Evolutionary conservation across 2,113 vertebrate species (phyloP), one percentile per base, ranked within the genome.

Genomic region (Equus przewalskii): DNA sequence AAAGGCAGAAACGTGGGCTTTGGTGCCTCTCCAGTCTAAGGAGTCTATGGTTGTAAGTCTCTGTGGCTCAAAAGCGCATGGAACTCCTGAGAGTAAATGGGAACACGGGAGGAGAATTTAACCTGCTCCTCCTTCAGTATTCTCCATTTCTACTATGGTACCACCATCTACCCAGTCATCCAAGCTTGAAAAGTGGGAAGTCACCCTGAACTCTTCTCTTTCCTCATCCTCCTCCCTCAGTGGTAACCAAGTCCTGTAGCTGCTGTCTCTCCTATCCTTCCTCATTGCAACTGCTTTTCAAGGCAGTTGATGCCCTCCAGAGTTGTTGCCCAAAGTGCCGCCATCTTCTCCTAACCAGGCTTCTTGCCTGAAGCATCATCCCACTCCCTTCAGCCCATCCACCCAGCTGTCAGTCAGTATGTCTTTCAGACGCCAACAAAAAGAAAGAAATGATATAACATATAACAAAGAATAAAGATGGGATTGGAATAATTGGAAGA

Each of bases 41-140:
- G 44, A 82, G 18, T 49, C 62, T 80, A 62, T 93, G 83, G 84
- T 72, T 91, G 75, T 90, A 95, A 75, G 12, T 62, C 36, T 97
- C 89, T 83, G 65, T 93, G 85, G 92, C 24, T 87, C 24, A 80
- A 41, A 86, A 84, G 44, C 58, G 3, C 15, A 56, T 33, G 56
- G 80, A 97, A 93, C 60, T 92, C 67, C 83, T 92, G 73, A 65
- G 7, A 87, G 33, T 76, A 54, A 36, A 72, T 65, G 36, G 64
- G 46, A 70, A 81, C 4, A 5, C 30, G 33, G 72, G 5, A 75
- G 73, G 30, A 78, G 49, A 73, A 76, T 78, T n/a, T 64, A 56
- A 72, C 78, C 51, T 94, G 24, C 13, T 9, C n/a, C 6, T 60
- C 13, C 70, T 79, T 83, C 19, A 24, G 1, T 51, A 60, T 56